Evolutionary conservation across 2,113 vertebrate species (phyloP).

Genomic region (Patagioenas fasciata): DNA sequence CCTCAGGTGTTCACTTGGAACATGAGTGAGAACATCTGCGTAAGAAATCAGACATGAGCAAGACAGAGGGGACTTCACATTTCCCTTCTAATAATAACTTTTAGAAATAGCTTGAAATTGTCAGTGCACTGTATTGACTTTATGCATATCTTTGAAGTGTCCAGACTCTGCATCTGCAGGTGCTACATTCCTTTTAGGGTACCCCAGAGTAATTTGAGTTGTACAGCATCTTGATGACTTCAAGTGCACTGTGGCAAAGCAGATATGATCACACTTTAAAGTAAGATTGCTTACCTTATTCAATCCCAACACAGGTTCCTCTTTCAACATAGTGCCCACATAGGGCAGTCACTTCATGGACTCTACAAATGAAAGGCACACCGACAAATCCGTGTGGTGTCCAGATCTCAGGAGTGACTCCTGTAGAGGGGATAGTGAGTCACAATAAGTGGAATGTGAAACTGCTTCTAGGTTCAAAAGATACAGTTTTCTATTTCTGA

Average conservation of each 20-base stretch:
- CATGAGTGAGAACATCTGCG: background rate
- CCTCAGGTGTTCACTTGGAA: background rate
- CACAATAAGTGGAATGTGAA: background rate
- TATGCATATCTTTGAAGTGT: background rate
- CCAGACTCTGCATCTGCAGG: background rate
- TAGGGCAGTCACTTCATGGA: background rate
- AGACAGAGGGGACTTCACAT: background rate
- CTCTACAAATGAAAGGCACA: background rate
- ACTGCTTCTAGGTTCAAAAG: background rate
- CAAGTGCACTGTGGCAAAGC: background rate
- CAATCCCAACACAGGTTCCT: background rate
- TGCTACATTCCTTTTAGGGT: background rate
- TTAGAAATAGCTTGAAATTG: background rate
- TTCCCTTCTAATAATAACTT: background rate
- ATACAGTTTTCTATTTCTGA: background rate
- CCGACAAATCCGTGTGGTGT: background rate
- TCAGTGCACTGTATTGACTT: background rate
- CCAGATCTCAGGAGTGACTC: background rate
- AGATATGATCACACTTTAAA: background rate
- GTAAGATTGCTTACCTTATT: background rate
- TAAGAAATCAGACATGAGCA: background rate
- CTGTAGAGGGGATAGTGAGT: background rate
- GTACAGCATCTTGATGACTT: background rate
- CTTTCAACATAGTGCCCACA: fast-evolving
- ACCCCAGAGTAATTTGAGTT: background rate